Evolutionary conservation across 1,140 invertebrate genomes (phyloP).

Genomic region (Zaprionus ornatus): DNA sequence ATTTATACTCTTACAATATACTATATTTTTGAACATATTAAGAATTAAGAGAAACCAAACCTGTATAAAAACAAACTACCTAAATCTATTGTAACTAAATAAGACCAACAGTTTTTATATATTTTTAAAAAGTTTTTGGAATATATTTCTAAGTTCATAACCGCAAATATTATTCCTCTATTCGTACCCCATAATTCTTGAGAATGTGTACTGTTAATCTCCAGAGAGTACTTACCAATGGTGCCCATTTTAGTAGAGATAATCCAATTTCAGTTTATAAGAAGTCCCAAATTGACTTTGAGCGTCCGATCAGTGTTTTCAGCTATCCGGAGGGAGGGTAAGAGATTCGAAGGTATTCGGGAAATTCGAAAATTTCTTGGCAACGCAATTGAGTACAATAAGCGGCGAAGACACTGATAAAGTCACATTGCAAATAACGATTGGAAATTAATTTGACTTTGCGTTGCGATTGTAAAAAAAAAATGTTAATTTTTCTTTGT

Average conservation of each 20-base stretch:
- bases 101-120: neutral
- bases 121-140: no score
- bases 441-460: slow-evolving; percentile 8
- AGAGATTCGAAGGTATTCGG: slow-evolving; percentile 2
- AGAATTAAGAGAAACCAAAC: no score
- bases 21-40: neutral
- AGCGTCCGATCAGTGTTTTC: slow-evolving; percentile 1
- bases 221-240: slow-evolving; percentile 53
- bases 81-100: no score
- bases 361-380: slow-evolving; percentile 16
- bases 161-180: no score
- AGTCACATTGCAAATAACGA: slow-evolving; percentile 71
- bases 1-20: neutral
- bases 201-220: neutral
- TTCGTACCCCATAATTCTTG: neutral
- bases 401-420: slow-evolving; percentile 54
- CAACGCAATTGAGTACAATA: slow-evolving; percentile 48
- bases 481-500: slow-evolving; percentile 55
- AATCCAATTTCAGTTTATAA: slow-evolving; percentile 41
- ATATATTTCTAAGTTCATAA: no score
- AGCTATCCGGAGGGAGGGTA: neutral
- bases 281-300: slow-evolving; percentile 23
- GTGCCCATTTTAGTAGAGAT: slow-evolving; percentile 59
- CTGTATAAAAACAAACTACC: no score
- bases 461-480: slow-evolving; percentile 20